Conservation (phyloP, 2,113 vertebrate species). For the Mesembrinibis cayennensis region DNA sequence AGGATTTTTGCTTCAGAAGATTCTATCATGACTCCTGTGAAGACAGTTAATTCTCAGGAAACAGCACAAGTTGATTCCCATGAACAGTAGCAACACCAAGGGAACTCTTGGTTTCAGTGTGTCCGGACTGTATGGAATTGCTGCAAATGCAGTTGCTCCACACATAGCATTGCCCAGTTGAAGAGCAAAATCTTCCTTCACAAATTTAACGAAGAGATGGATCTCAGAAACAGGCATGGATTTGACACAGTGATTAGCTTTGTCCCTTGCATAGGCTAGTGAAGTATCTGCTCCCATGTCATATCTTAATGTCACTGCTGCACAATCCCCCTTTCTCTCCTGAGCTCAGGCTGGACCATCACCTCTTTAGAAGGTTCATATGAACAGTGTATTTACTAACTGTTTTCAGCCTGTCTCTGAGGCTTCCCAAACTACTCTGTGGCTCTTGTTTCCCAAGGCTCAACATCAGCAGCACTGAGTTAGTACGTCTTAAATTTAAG, state of each 20-base stretch:
- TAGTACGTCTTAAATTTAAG: neutral
- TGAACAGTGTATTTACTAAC: neutral
- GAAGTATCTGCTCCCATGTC: neutral
- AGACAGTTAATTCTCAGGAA: neutral
- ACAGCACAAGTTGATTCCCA: neutral
- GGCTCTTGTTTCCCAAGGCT: neutral
- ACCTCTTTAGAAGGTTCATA: neutral
- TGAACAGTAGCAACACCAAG: neutral
- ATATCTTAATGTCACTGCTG: neutral
- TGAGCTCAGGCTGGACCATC: neutral
- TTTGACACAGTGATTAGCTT: neutral
- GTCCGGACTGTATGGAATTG: neutral
- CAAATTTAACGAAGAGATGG: neutral
- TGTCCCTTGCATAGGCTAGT: neutral
- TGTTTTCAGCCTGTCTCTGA: neutral
- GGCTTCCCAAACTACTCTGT: neutral
- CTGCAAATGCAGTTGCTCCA: neutral
- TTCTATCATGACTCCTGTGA: neutral
- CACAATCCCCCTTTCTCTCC: neutral
- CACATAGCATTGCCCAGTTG: neutral
- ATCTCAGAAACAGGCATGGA: neutral
- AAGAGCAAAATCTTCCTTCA: neutral
- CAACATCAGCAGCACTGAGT: neutral
- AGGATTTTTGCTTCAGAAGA: neutral
- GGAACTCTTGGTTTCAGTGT: neutral